Conservation (phyloP, 2,113 vertebrate species). For the Mastomys coucha region DNA sequence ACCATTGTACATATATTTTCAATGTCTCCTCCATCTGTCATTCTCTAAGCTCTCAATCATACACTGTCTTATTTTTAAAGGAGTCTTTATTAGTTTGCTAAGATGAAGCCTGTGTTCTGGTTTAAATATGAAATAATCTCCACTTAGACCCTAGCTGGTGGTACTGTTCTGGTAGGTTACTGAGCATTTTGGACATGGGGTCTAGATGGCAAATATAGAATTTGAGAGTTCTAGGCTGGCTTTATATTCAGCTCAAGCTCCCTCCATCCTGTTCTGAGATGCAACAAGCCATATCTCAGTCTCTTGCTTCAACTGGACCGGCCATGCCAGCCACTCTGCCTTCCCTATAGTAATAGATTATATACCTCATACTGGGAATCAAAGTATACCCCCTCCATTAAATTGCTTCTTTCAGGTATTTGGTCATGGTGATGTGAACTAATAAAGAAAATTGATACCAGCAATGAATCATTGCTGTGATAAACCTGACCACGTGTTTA, state of each 20-base stretch:
- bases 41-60: constrained; percentile 14
- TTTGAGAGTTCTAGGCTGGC: not conserved
- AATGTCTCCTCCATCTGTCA: not conserved
- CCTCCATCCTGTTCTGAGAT: not conserved
- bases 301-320: not conserved
- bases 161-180: not conserved
- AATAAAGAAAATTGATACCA: not conserved
- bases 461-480: not conserved
- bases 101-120: constrained; percentile 30
- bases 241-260: not conserved
- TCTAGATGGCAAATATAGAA: not conserved
- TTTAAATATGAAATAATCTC: not conserved
- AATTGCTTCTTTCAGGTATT: not conserved
- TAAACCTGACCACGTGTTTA: not conserved
- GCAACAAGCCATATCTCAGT: not conserved
- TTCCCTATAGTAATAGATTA: not conserved
- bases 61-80: not conserved
- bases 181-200: not conserved
- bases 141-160: not conserved
- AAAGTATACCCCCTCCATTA: not conserved
- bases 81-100: constrained; percentile 11
- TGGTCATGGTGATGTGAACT: not conserved
- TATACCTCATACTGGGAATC: not conserved
- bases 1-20: not conserved
- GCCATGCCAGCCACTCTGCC: not conserved